A percentile compares a stretch with the other conserved stretches of the same genome.
Conservation (phyloP, 2,888 invertebrate species). For the Himalopsyche anomala region DNA sequence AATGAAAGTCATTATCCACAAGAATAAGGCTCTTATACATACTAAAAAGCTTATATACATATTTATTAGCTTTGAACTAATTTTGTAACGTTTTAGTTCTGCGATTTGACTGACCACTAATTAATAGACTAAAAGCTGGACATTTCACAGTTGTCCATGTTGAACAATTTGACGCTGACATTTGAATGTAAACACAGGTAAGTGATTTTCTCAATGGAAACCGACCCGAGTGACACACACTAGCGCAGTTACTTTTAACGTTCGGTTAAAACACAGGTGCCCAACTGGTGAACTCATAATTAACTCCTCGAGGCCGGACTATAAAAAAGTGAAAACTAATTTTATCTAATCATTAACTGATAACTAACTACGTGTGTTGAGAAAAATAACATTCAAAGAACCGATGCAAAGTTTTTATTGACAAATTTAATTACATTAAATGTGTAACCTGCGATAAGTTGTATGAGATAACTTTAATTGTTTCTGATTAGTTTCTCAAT, state of each 20-base stretch:
- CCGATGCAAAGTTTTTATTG: background rate
- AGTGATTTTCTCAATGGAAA: slow-evolving; percentile 9
- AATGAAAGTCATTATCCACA: too few relatives aligned
- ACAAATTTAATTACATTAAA: background rate
- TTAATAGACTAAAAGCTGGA: too few relatives aligned
- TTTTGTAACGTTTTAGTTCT: too few relatives aligned
- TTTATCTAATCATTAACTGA: slow-evolving; percentile 7
- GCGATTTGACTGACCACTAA: too few relatives aligned
- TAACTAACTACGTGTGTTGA: background rate
- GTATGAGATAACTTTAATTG: too few relatives aligned
- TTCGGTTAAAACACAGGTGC: slow-evolving; percentile 5
- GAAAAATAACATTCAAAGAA: background rate
- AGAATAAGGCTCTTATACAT: too few relatives aligned
- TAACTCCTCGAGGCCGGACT: slow-evolving; percentile 24
- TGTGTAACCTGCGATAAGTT: too few relatives aligned
- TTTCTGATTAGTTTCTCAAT: too few relatives aligned
- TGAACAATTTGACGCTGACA: slow-evolving; percentile 8
- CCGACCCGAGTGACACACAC: background rate
- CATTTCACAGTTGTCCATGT: background rate
- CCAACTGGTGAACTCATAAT: slow-evolving; percentile 12
- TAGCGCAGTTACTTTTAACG: background rate
- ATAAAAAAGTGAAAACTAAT: slow-evolving; percentile 17
- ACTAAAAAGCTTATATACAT: too few relatives aligned
- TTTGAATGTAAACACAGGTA: background rate
- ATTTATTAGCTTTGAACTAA: too few relatives aligned